Evolutionary conservation across 2,888 invertebrate genomes (phyloP).

Genomic region (Diabrotica balteata): DNA sequence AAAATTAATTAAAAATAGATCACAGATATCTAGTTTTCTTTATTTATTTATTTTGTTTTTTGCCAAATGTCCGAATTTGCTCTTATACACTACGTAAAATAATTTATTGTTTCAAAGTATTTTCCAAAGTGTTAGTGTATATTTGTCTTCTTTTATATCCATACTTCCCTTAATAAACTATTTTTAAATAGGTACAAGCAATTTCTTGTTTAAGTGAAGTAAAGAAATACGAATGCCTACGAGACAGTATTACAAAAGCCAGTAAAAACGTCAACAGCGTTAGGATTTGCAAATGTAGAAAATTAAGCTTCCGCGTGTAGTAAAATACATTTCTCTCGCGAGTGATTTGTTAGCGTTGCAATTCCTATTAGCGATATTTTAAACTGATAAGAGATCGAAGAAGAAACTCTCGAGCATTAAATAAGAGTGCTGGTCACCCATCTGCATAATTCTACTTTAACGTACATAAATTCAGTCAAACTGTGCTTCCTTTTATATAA

Average conservation of each 20-base stretch:
- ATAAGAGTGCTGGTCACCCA: conserved; percentile 10
- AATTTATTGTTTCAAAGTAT: too few relatives aligned
- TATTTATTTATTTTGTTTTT: too few relatives aligned
- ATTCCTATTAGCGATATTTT: conserved; percentile 16
- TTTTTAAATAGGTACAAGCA: too few relatives aligned
- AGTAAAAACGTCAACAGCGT: conserved; percentile 13
- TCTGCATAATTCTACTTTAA: conserved; percentile 3
- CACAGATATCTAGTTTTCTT: too few relatives aligned
- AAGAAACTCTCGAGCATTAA: conserved; percentile 9
- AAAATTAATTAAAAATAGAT: too few relatives aligned
- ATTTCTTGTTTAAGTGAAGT: too few relatives aligned
- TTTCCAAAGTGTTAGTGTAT: too few relatives aligned
- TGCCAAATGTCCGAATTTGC: too few relatives aligned
- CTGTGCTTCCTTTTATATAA: background rate
- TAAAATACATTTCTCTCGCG: conserved; percentile 5
- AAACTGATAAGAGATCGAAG: conserved; percentile 12
- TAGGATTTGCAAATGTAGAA: conserved; percentile 12
- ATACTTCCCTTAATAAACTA: too few relatives aligned
- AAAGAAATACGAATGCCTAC: background rate
- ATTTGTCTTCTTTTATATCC: too few relatives aligned
- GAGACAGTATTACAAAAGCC: conserved; percentile 7
- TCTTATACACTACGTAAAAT: too few relatives aligned
- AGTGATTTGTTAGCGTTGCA: conserved; percentile 13
- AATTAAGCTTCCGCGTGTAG: conserved; percentile 13
- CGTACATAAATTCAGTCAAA: background rate